phyloP scores from a whole-genome alignment of 2,797 vertebrate genomes.

The Chrysolophus pictus region DNA sequence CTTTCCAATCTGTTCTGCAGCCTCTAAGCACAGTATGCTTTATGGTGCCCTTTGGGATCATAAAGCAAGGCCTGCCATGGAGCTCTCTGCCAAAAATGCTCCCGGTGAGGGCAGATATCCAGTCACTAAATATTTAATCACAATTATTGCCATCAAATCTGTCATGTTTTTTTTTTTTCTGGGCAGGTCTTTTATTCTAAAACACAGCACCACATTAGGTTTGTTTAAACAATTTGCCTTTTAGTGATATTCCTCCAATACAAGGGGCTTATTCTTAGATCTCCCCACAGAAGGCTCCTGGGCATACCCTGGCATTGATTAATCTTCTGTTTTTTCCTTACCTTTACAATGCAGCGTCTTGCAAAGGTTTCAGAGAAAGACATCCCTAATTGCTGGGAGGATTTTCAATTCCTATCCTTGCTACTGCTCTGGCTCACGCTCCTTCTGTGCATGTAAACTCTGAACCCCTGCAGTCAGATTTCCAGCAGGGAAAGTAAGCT shows the following conservation, averaged over 20 bases:
- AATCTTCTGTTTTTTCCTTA: slow-evolving; percentile 1
- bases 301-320: background rate
- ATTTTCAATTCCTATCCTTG: background rate
- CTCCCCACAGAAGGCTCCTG: background rate
- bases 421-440: background rate
- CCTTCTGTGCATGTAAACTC: background rate
- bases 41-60: slow-evolving; percentile 4
- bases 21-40: background rate
- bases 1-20: slow-evolving; percentile 3
- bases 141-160: background rate
- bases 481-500: background rate
- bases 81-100: background rate
- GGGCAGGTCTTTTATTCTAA: background rate
- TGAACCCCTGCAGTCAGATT: background rate
- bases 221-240: slow-evolving; percentile 1
- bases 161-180: background rate
- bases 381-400: background rate
- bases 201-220: background rate
- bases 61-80: background rate
- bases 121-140: slow-evolving; percentile 5
- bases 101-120: background rate
- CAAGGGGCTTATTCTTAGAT: background rate
- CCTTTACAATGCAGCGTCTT: background rate
- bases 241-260: background rate
- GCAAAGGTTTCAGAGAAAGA: background rate